Evolutionary conservation across 2,797 vertebrate species (phyloP).

Genomic region (Scarus forsteni): DNA sequence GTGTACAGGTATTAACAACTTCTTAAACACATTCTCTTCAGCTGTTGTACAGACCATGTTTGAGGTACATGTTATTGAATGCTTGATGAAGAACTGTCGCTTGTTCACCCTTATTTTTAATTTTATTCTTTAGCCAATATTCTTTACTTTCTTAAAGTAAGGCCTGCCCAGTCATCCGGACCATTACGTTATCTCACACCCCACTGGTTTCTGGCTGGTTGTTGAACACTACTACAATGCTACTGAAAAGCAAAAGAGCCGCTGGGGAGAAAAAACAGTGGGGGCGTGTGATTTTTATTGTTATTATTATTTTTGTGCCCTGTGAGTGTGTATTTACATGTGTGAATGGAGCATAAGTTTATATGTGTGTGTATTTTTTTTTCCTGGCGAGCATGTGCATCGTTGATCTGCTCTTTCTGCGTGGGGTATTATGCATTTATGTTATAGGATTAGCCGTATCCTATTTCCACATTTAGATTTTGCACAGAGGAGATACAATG

Average conservation of each 20-base stretch:
- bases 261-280: slow-evolving; percentile 57
- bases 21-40: slow-evolving; percentile 73
- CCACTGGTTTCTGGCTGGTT: slow-evolving; percentile 62
- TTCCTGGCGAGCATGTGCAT: slow-evolving; percentile 69
- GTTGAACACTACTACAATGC: slow-evolving; percentile 71
- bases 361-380: slow-evolving; percentile 12
- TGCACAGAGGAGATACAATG: slow-evolving; percentile 93
- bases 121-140: slow-evolving; percentile 63
- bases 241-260: slow-evolving; percentile 74
- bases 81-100: slow-evolving; percentile 68
- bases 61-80: slow-evolving; percentile 64
- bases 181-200: slow-evolving; percentile 71
- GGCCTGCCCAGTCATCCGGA: slow-evolving; percentile 63
- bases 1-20: slow-evolving; percentile 78
- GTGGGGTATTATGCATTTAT: slow-evolving; percentile 77
- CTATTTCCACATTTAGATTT: slow-evolving; percentile 92
- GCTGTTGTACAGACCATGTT: slow-evolving; percentile 78
- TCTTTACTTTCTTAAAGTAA: slow-evolving; percentile 48
- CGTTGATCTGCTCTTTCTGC: slow-evolving; percentile 69
- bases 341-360: slow-evolving; percentile 50
- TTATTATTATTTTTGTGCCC: slow-evolving; percentile 43
- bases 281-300: slow-evolving; percentile 44
- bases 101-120: slow-evolving; percentile 59
- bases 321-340: slow-evolving; percentile 70
- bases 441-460: slow-evolving; percentile 85